Conservation (phyloP, 2,888 invertebrate genomes). For the Tubiluchus corallicola region DNA sequence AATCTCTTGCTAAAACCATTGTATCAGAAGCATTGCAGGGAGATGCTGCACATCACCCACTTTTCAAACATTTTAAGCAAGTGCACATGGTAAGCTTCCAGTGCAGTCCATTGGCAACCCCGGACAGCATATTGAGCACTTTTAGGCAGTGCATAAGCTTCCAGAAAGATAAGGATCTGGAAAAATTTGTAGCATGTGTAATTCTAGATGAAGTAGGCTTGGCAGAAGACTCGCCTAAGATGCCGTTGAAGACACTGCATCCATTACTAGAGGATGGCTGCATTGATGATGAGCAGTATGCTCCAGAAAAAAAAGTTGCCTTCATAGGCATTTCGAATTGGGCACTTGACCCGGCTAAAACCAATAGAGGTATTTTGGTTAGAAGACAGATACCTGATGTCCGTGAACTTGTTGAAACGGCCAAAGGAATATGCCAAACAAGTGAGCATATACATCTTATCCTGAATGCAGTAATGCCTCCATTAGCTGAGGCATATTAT, state of each 20-base stretch:
- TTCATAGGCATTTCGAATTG: too few relatives aligned
- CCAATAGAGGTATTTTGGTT: slow-evolving; percentile 26
- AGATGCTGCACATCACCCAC: slow-evolving; percentile 19
- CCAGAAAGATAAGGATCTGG: slow-evolving; percentile 22
- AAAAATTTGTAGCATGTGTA: too few relatives aligned
- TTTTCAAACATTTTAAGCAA: slow-evolving; percentile 22
- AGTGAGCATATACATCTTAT: neutral
- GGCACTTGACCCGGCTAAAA: slow-evolving; percentile 29
- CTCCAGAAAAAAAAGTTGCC: too few relatives aligned
- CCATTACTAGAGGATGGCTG: too few relatives aligned
- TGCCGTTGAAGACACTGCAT: too few relatives aligned
- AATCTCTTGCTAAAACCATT: slow-evolving; percentile 26
- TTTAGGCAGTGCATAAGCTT: slow-evolving; percentile 23
- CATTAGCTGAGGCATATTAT: slow-evolving; percentile 8
- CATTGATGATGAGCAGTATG: too few relatives aligned
- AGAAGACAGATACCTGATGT: neutral
- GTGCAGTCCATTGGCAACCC: slow-evolving; percentile 23
- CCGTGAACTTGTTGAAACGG: neutral
- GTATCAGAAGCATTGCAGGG: slow-evolving; percentile 26
- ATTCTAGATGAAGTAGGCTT: too few relatives aligned
- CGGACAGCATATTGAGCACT: slow-evolving; percentile 23
- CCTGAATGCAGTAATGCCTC: slow-evolving; percentile 5
- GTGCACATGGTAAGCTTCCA: slow-evolving; percentile 26
- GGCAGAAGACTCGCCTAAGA: too few relatives aligned
- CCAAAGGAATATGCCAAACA: neutral